phyloP scores from a whole-genome alignment of 2,888 invertebrate genomes.

The Clepsis dumicolana region DNA sequence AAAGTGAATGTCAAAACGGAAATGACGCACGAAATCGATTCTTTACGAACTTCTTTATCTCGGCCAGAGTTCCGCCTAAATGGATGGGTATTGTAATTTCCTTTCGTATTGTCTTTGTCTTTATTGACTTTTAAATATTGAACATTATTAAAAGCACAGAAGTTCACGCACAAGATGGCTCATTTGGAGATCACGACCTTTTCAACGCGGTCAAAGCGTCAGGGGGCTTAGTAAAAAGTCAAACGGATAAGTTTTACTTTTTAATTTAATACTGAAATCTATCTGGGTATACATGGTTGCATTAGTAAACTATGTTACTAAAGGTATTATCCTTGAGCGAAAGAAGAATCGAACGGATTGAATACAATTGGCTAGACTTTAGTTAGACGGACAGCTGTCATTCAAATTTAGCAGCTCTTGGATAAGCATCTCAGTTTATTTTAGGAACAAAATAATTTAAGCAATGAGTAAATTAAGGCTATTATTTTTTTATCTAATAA shows the following conservation, averaged over 20 bases:
- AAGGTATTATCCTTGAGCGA: background rate
- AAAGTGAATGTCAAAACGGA: slow-evolving; percentile 10
- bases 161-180: too few relatives aligned
- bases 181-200: too few relatives aligned
- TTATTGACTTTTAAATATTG: background rate
- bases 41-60: background rate
- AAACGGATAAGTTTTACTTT: too few relatives aligned
- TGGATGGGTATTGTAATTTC: slow-evolving; percentile 1
- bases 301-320: background rate
- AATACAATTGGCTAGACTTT: background rate
- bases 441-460: background rate
- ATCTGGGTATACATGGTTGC: too few relatives aligned
- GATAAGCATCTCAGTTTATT: background rate
- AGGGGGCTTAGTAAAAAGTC: too few relatives aligned
- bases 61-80: background rate
- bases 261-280: too few relatives aligned
- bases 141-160: background rate
- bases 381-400: background rate
- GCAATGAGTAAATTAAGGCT: background rate
- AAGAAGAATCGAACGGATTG: background rate
- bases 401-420: background rate
- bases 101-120: background rate
- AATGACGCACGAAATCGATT: slow-evolving; percentile 2
- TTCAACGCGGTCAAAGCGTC: too few relatives aligned
- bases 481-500: too few relatives aligned